A percentile compares a stretch with the other conserved stretches of the same genome.
Evolutionary conservation across 2,113 vertebrate genomes (phyloP).

Genomic region (Vulpes ferrilata): DNA sequence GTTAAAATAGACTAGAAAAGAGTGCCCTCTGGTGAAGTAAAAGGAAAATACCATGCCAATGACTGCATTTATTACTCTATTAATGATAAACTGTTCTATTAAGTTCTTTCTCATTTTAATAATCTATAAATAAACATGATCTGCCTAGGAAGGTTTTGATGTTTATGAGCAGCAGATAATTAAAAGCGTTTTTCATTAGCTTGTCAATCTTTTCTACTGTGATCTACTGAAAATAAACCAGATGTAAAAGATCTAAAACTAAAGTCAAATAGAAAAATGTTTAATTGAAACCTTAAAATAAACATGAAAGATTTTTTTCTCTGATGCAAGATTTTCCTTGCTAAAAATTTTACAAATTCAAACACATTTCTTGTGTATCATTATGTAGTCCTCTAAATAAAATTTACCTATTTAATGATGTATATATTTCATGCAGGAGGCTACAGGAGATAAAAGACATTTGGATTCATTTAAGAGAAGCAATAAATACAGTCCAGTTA

Average conservation of each 20-base stretch:
- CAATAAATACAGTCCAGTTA: neutral
- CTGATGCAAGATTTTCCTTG: conserved; percentile 44
- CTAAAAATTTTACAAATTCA: conserved; percentile 40
- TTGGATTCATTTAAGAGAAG: neutral
- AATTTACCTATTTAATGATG: neutral
- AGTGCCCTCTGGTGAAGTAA: conserved; percentile 86
- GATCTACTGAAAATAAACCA: conserved; percentile 63
- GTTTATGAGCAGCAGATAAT: conserved; percentile 26
- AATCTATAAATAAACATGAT: conserved; percentile 61
- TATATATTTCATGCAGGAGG: neutral
- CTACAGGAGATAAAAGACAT: neutral
- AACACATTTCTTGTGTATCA: neutral
- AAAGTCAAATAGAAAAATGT: conserved; percentile 64
- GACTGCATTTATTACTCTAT: neutral
- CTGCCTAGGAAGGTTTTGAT: conserved; percentile 4
- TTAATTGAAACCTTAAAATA: conserved; percentile 58
- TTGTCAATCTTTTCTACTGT: conserved; percentile 55
- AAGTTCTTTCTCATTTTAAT: conserved; percentile 38
- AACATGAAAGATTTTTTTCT: conserved; percentile 59
- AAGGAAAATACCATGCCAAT: conserved; percentile 28
- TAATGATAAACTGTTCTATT: conserved; percentile 40
- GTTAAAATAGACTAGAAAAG: conserved; percentile 80
- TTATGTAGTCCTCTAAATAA: neutral
- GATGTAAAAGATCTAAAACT: conserved; percentile 60
- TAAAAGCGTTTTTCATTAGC: neutral